phyloP scores from a whole-genome alignment of 2,888 invertebrate species.

The Papilio demoleus region DNA sequence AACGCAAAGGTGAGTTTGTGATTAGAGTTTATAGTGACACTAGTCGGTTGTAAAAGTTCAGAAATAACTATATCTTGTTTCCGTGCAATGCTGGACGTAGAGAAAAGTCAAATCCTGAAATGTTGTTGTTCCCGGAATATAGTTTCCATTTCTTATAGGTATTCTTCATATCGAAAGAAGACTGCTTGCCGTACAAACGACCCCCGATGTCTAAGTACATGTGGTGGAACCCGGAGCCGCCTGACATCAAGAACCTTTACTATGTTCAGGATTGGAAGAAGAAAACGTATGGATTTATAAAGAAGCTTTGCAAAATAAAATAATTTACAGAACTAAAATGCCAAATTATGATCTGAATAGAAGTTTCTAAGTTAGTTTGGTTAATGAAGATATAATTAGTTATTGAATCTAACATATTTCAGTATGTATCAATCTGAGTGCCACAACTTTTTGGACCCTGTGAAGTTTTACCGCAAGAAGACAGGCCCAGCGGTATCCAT shows the following conservation, averaged over 20 bases:
- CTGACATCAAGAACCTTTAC: slow-evolving; percentile 58
- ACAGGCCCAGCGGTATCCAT: slow-evolving; percentile 70
- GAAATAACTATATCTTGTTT: too few relatives aligned
- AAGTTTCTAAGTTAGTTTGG: too few relatives aligned
- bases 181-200: slow-evolving; percentile 63
- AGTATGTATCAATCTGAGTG: slow-evolving; percentile 66
- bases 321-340: too few relatives aligned
- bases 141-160: slow-evolving; percentile 55
- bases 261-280: slow-evolving; percentile 58
- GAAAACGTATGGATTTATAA: slow-evolving; percentile 55
- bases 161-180: slow-evolving; percentile 73
- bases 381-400: too few relatives aligned
- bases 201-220: slow-evolving; percentile 70
- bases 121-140: background rate
- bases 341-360: too few relatives aligned
- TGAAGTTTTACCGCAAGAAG: slow-evolving; percentile 67
- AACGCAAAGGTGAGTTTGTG: slow-evolving; percentile 64
- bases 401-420: too few relatives aligned
- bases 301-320: too few relatives aligned
- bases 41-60: background rate
- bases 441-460: slow-evolving; percentile 63
- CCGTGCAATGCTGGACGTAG: too few relatives aligned
- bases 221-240: slow-evolving; percentile 74
- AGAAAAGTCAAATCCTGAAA: too few relatives aligned
- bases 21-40: background rate